Conservation (phyloP, 2,113 vertebrate genomes). For the Saguinus midas region DNA sequence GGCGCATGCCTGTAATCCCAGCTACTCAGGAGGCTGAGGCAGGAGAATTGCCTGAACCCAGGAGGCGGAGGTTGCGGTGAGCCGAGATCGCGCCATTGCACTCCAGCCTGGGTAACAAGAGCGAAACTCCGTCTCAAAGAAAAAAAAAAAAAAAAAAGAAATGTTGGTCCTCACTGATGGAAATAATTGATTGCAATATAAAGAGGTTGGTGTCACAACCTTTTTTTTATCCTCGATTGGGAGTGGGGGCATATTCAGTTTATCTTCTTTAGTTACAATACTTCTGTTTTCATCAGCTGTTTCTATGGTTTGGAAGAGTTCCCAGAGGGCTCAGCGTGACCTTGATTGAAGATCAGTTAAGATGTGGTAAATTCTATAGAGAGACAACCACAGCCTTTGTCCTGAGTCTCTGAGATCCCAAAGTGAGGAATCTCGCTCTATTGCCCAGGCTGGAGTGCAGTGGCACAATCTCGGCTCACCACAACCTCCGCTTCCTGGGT, state of each 20-base stretch:
- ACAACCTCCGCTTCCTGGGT: no score
- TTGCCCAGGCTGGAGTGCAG: no score
- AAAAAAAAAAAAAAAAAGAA: no score
- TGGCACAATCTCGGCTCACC: no score
- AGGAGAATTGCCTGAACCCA: no score
- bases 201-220: neutral
- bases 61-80: no score
- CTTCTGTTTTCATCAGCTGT: neutral
- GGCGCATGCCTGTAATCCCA: no score
- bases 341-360: accelerated
- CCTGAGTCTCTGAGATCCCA: neutral
- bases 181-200: accelerated
- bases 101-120: no score
- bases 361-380: accelerated
- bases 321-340: neutral
- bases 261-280: neutral
- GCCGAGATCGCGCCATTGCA: no score
- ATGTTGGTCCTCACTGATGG: neutral
- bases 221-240: accelerated
- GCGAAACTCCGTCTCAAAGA: no score
- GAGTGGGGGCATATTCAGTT: neutral
- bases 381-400: accelerated
- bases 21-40: no score
- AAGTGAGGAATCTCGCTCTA: no score
- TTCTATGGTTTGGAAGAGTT: neutral